These are phyloP conservation scores for Indicator maculatus DNA, from an alignment of 2,113 vertebrate species.

Conservation along the genomic window DNA sequence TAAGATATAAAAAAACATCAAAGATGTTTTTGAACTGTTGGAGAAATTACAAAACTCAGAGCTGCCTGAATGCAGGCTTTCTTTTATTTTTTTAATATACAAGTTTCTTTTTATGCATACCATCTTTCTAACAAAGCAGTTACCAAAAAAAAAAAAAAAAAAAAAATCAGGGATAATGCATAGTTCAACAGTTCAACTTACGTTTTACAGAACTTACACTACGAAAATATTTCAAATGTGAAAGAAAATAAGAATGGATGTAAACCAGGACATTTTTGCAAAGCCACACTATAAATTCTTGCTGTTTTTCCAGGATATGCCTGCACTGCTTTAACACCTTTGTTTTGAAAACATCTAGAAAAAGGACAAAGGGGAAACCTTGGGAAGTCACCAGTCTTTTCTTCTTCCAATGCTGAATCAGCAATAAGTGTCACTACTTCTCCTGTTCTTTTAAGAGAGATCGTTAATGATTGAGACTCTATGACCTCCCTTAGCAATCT, in stretches of 20 bases:
- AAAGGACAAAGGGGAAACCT: background rate
- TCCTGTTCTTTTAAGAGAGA: background rate
- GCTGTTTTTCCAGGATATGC: background rate
- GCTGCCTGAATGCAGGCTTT: background rate
- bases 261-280: background rate
- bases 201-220: background rate
- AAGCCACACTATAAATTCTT: background rate
- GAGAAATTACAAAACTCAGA: conserved; percentile 50
- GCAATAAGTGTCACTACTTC: background rate
- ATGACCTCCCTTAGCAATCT: background rate
- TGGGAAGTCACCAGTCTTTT: background rate
- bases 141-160: background rate
- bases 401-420: background rate
- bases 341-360: background rate
- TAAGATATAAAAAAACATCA: conserved; percentile 67
- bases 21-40: conserved; percentile 69
- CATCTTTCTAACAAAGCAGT: conserved; percentile 32
- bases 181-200: conserved; percentile 52
- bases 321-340: background rate
- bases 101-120: conserved; percentile 41
- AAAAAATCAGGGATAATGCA: background rate
- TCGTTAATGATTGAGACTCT: background rate
- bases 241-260: background rate
- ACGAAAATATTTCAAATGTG: background rate
- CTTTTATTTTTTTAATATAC: background rate